Evolutionary conservation across 2,797 vertebrate species (phyloP).

Genomic region (Tenualosa thibaudeaui): DNA sequence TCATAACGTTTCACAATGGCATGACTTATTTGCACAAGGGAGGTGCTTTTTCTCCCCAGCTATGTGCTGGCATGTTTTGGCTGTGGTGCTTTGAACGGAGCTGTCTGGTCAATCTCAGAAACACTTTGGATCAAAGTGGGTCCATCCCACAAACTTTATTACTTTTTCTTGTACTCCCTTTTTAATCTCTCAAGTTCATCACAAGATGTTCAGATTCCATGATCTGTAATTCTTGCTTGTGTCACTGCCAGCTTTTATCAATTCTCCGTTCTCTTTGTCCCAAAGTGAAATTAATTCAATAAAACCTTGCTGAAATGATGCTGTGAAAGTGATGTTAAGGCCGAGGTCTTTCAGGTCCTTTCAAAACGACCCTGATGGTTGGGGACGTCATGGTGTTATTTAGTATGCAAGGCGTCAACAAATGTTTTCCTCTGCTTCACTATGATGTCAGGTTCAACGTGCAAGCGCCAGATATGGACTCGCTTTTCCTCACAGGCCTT

Average conservation of each 20-base stretch:
- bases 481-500: constrained; percentile 63
- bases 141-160: constrained; percentile 1
- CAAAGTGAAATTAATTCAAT: background rate
- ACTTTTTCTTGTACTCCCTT: background rate
- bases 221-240: background rate
- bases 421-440: constrained; percentile 62
- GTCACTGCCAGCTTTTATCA: background rate
- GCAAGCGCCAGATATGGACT: constrained; percentile 72
- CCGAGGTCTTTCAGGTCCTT: background rate
- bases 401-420: constrained; percentile 64
- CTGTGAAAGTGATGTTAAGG: background rate
- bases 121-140: constrained; percentile 17
- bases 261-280: background rate
- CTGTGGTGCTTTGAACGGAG: background rate
- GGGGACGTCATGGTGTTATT: constrained; percentile 42
- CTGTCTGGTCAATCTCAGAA: constrained; percentile 34
- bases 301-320: background rate
- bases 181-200: constrained; percentile 16
- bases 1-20: constrained; percentile 43
- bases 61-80: constrained; percentile 26
- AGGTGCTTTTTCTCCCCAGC: background rate
- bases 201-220: background rate
- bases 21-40: constrained; percentile 28
- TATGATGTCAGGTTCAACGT: constrained; percentile 61
- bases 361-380: background rate